Evolutionary conservation across 2,888 invertebrate species (phyloP), one percentile per base, ranked within the genome.

Genomic region (Hermaeophaga mercurialis): DNA sequence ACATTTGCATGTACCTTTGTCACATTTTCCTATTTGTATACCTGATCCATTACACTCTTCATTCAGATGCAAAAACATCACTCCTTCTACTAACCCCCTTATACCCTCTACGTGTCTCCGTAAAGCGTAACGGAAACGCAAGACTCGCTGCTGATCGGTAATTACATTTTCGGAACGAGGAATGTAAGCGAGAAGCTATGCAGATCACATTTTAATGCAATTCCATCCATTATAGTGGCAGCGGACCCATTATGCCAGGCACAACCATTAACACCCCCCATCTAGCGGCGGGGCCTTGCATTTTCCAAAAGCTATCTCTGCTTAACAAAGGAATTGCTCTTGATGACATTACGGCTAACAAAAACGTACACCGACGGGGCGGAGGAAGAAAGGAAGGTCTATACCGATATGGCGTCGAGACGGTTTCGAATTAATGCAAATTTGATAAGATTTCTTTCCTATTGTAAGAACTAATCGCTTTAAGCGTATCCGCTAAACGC

Each of bases 171-270:
- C 70, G 67, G 69, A 69, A 68, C 68, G 68, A 66, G 68, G 69
- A 71, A 72, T 74, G 73, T 75, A 74, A 73, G 67, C 75, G 74
- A 72, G 52, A 52, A 33, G 73, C 78, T 77, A 78, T 78, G 78
- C 78, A 78, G 78, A 79, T 79, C 79, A 78, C 78, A 79, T 78
- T 79, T 79, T 79, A 79, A 78, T 79, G 78, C 78, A 78, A 79
- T 79, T 79, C 78, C 77, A 78, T 79, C 78, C 79, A 78, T 79
- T 79, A 79, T 78, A 76, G 52, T 52, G 52, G 52, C 52, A 52
- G 52, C 34, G 43, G 52, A 43, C 52, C 52, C 52, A 52, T 50
- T 50, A 50, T 28, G 17, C 19, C 75, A 73, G 77, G 75, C 75
- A 74, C 75, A 67, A 75, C 79, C 78, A 78, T 78, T 78, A 78